Percentiles rank a stretch among this genome's conserved stretches.
phyloP scores from a whole-genome alignment of 2,113 vertebrate genomes.

The Notothenia coriiceps region DNA sequence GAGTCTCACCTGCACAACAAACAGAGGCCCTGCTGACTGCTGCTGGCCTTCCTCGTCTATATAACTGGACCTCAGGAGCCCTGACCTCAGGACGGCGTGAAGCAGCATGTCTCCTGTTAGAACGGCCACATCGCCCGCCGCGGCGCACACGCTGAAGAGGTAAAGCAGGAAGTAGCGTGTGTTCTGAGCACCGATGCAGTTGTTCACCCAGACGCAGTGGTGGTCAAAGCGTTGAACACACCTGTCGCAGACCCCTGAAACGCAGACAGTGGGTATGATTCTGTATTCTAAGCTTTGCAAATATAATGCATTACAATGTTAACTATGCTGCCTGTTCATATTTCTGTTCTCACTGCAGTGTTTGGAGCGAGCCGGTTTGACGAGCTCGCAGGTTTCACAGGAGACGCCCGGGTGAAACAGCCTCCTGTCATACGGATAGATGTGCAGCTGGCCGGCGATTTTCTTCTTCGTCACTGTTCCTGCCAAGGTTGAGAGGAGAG shows the following conservation, averaged over 20 bases:
- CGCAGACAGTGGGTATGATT: background rate
- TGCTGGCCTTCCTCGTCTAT: slow-evolving; percentile 84
- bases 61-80: slow-evolving; percentile 83
- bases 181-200: slow-evolving; percentile 93
- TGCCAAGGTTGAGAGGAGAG: slow-evolving; percentile 56
- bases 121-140: slow-evolving; percentile 77
- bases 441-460: slow-evolving; percentile 74
- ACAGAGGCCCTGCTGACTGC: slow-evolving; percentile 79
- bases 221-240: slow-evolving; percentile 97
- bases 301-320: background rate
- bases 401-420: slow-evolving; percentile 85
- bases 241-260: slow-evolving; percentile 87
- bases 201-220: slow-evolving; percentile 98
- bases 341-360: slow-evolving; percentile 89
- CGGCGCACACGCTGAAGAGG: slow-evolving; percentile 85
- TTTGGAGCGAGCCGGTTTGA: slow-evolving; percentile 95
- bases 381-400: slow-evolving; percentile 88
- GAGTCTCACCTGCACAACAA: slow-evolving; percentile 88
- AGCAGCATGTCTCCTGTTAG: slow-evolving; percentile 84
- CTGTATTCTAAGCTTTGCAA: background rate
- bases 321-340: background rate
- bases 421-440: slow-evolving; percentile 88
- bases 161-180: slow-evolving; percentile 89
- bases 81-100: slow-evolving; percentile 83
- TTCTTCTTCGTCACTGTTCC: slow-evolving; percentile 90